These are phyloP conservation scores for Pandemis corylana DNA, from an alignment of 2,888 invertebrate genomes.

Conservation along the genomic window DNA sequence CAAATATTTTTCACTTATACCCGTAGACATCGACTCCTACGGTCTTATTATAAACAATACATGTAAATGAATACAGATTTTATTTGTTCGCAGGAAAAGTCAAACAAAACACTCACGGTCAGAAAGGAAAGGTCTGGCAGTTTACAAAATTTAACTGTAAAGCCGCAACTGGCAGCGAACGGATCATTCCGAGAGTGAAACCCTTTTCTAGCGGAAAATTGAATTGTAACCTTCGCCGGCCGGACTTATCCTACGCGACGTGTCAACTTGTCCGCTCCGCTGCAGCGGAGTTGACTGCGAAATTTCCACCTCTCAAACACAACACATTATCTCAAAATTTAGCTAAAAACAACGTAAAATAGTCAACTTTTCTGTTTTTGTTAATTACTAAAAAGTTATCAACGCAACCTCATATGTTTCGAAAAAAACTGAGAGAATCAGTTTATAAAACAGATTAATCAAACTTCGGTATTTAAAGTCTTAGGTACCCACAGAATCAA, in stretches of 20 bases:
- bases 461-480: slow-evolving; percentile 1
- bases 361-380: background rate
- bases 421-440: background rate
- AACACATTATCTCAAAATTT: background rate
- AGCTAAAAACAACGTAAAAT: background rate
- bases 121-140: slow-evolving; percentile 5
- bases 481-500: slow-evolving; percentile 25
- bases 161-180: slow-evolving; percentile 25
- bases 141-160: slow-evolving; percentile 26
- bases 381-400: background rate
- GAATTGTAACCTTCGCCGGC: slow-evolving; percentile 66
- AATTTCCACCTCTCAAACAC: slow-evolving; percentile 55
- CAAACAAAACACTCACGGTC: background rate
- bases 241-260: slow-evolving; percentile 56
- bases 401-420: background rate
- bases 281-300: slow-evolving; percentile 48
- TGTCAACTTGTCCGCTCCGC: slow-evolving; percentile 47
- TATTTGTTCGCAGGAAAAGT: background rate
- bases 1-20: no score
- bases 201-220: slow-evolving; percentile 66
- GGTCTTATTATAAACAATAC: no score
- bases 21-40: no score
- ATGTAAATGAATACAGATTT: background rate
- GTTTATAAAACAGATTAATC: background rate
- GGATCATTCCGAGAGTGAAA: slow-evolving; percentile 45